Evolutionary conservation across 1,140 invertebrate species (phyloP).

Genomic region (Camponotus vicinus): DNA sequence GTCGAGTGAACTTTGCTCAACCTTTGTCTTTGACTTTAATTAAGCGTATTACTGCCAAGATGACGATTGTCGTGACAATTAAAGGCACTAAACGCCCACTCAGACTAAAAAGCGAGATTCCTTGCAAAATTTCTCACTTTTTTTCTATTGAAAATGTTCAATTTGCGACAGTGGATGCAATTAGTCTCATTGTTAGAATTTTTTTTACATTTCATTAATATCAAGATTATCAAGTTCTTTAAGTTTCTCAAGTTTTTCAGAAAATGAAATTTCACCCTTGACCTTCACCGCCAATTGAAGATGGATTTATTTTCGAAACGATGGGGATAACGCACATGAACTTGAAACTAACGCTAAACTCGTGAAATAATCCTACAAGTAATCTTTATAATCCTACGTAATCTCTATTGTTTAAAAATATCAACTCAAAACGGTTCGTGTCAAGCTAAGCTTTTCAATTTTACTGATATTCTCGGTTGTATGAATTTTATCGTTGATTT

Average conservation of each 20-base stretch:
- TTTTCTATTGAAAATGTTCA: neutral
- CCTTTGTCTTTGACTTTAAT: constrained; percentile 58
- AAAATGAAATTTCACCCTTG: neutral
- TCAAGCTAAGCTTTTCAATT: neutral
- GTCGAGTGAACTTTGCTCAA: constrained; percentile 44
- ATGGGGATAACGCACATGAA: neutral
- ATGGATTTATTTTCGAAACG: neutral
- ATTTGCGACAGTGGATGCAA: neutral
- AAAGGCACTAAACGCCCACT: constrained; percentile 7
- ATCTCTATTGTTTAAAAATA: neutral
- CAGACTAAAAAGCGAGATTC: neutral
- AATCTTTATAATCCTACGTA: neutral
- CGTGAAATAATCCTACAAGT: neutral
- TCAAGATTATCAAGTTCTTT: neutral
- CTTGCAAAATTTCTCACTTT: neutral
- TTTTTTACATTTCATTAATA: neutral
- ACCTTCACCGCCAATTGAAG: neutral
- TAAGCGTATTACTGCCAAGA: constrained; percentile 55
- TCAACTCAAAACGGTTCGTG: neutral
- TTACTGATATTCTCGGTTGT: neutral
- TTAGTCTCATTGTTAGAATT: neutral
- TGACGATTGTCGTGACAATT: constrained; percentile 38
- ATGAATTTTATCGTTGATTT: neutral
- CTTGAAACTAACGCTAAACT: neutral
- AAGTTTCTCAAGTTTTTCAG: neutral